These are phyloP conservation scores for Mus caroli DNA, from an alignment of 2,797 vertebrate genomes.

Conservation along the genomic window DNA sequence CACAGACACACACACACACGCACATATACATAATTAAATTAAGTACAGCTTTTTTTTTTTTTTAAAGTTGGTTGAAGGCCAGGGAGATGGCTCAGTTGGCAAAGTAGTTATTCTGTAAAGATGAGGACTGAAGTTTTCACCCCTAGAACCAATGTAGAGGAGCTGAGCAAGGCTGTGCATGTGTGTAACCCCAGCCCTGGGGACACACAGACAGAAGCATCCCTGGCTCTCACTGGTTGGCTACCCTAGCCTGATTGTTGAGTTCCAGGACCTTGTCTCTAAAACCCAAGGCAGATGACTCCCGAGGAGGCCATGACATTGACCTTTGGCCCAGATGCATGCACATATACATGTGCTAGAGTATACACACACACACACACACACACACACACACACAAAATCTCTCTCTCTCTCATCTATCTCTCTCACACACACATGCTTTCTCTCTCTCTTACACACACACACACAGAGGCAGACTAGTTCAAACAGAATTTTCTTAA, in stretches of 20 bases:
- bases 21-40: background rate
- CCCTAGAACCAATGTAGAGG: background rate
- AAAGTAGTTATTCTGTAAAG: background rate
- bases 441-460: background rate
- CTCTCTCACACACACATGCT: too few relatives aligned
- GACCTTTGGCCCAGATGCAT: background rate
- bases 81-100: background rate
- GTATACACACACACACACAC: background rate
- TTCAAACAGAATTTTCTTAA: slow-evolving; percentile 40
- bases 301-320: background rate
- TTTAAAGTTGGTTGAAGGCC: too few relatives aligned
- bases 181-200: background rate
- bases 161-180: background rate
- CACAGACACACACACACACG: background rate
- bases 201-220: background rate
- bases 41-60: background rate
- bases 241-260: too few relatives aligned
- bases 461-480: background rate
- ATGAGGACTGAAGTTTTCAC: background rate
- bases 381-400: background rate
- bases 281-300: background rate
- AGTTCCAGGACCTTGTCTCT: background rate
- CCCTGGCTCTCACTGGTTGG: background rate
- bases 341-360: background rate
- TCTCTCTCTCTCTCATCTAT: too few relatives aligned